These are phyloP conservation scores for Saccostrea glomerata DNA, from an alignment of 1,140 invertebrate species.

Conservation along the genomic window DNA sequence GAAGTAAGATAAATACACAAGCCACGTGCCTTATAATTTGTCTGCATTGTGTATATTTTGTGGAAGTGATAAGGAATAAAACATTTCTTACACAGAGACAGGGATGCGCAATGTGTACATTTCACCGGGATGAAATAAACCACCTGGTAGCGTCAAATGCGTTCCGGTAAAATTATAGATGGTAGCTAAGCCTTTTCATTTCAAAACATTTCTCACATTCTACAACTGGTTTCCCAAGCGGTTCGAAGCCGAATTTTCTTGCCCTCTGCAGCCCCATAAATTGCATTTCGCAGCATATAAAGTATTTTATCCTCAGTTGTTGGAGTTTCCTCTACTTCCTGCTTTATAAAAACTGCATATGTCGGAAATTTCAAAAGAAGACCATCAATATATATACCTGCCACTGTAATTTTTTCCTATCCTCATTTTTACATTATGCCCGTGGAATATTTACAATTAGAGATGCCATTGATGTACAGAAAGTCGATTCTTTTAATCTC, in stretches of 20 bases:
- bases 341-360: background rate
- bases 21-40: slow-evolving; percentile 23
- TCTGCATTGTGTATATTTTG: slow-evolving; percentile 28
- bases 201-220: background rate
- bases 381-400: background rate
- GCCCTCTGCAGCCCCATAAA: background rate
- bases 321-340: background rate
- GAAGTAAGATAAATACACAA: slow-evolving; percentile 33
- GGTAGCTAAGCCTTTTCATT: background rate
- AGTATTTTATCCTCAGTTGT: background rate
- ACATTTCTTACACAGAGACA: background rate
- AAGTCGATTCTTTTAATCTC: background rate
- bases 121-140: background rate
- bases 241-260: background rate
- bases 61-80: slow-evolving; percentile 36
- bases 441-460: background rate
- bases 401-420: background rate
- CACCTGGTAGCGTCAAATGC: background rate
- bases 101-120: background rate
- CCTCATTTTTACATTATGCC: background rate
- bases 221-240: background rate
- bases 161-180: background rate
- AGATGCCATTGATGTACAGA: background rate
- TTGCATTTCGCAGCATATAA: background rate
- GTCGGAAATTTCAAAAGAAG: background rate